phyloP scores from a whole-genome alignment of 2,797 vertebrate genomes.

The Gymnothorax javanicus region DNA sequence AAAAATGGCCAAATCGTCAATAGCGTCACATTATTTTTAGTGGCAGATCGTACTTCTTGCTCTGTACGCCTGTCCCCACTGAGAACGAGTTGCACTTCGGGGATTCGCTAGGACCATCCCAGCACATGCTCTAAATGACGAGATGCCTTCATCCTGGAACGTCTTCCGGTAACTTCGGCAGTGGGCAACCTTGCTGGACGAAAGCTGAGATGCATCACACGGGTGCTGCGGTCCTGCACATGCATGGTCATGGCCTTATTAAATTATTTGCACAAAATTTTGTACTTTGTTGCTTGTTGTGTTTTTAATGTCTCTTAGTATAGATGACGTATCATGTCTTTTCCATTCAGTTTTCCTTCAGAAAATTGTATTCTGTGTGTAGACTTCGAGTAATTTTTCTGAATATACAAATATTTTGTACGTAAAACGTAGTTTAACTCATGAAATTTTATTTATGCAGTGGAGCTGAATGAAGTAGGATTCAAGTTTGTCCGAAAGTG shows the following conservation, averaged over 20 bases:
- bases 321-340: neutral
- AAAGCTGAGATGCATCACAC: too few relatives aligned
- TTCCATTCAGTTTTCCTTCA: neutral
- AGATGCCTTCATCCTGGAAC: too few relatives aligned
- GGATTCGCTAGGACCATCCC: too few relatives aligned
- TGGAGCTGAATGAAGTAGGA: slow-evolving; percentile 94
- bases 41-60: too few relatives aligned
- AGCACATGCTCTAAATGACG: too few relatives aligned
- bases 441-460: slow-evolving; percentile 61
- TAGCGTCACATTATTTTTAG: too few relatives aligned
- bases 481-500: slow-evolving; percentile 96
- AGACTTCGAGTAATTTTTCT: neutral
- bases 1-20: too few relatives aligned
- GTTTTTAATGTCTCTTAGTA: neutral
- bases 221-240: too few relatives aligned
- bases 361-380: neutral
- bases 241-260: neutral
- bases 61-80: too few relatives aligned
- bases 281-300: neutral
- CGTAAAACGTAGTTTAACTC: neutral
- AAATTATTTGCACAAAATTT: neutral
- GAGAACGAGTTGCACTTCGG: too few relatives aligned
- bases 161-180: too few relatives aligned
- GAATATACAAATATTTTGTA: neutral
- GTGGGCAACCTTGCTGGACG: too few relatives aligned